phyloP scores from a whole-genome alignment of 2,888 invertebrate genomes.

The Junonia oenone region DNA sequence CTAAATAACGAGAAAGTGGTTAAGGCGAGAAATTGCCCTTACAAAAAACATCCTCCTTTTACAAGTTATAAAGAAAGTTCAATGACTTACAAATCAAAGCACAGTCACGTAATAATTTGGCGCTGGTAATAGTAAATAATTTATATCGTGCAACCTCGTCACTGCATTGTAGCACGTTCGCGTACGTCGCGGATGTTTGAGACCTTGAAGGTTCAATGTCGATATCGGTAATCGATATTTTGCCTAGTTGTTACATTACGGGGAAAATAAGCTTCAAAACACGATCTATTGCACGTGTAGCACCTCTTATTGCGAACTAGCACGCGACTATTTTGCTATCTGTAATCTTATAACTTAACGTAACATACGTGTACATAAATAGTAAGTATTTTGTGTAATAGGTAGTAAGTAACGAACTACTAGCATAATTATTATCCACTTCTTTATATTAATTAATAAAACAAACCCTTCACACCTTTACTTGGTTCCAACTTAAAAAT shows the following conservation, averaged over 20 bases:
- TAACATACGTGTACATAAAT: too few species aligned
- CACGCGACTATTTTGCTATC: not conserved
- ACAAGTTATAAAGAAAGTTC: not conserved
- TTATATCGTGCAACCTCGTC: slow-evolving; percentile 1
- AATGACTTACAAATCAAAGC: not conserved
- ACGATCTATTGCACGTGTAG: slow-evolving; percentile 4
- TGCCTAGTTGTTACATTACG: slow-evolving; percentile 37
- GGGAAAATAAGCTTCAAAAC: slow-evolving; percentile 8
- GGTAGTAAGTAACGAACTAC: too few species aligned
- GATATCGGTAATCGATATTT: slow-evolving; percentile 55
- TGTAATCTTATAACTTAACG: too few species aligned
- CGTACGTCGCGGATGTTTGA: slow-evolving; percentile 1
- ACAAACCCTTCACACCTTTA: too few species aligned
- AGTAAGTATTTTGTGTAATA: too few species aligned
- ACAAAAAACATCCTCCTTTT: not conserved
- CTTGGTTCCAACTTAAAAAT: too few species aligned
- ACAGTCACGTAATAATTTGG: not conserved
- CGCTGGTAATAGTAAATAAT: slow-evolving; percentile 8
- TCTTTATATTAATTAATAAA: too few species aligned
- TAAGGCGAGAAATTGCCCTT: too few species aligned
- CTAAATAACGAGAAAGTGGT: not conserved
- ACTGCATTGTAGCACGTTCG: slow-evolving; percentile 11
- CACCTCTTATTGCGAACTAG: not conserved
- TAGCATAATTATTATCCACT: too few species aligned
- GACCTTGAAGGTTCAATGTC: slow-evolving; percentile 63